phyloP scores from a whole-genome alignment of 2,113 vertebrate genomes.

The Lutjanus erythropterus region DNA sequence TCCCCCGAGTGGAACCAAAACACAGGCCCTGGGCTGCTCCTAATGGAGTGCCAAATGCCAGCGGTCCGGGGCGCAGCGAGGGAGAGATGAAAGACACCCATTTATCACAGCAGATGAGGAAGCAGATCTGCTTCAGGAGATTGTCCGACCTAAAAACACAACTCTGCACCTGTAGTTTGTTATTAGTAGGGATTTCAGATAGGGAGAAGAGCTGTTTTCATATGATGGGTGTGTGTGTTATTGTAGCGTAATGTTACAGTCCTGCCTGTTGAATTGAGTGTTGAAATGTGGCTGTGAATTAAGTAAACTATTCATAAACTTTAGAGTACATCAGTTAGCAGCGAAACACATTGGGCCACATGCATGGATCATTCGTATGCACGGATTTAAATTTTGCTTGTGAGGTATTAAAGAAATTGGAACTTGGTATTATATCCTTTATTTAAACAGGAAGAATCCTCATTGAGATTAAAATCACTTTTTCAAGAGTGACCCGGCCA shows the following conservation, averaged over 20 bases:
- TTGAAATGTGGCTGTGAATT: conserved; percentile 39
- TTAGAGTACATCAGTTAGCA: background rate
- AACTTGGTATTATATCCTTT: too few species aligned
- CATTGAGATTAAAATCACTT: too few species aligned
- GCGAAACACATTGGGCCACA: too few species aligned
- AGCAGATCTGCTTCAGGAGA: conserved; percentile 62
- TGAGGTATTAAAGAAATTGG: too few species aligned
- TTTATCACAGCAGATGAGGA: conserved; percentile 72
- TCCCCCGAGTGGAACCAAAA: conserved; percentile 64
- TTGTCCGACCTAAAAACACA: conserved; percentile 56
- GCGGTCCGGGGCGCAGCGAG: conserved; percentile 34
- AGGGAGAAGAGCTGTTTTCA: conserved; percentile 27
- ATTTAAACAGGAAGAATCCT: too few species aligned
- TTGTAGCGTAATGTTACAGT: conserved; percentile 43
- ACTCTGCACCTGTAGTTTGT: conserved; percentile 70
- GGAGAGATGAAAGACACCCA: conserved; percentile 70
- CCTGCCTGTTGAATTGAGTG: conserved; percentile 4
- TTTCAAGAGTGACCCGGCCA: too few species aligned
- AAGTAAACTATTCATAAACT: conserved; percentile 6
- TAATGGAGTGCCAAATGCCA: conserved; percentile 70
- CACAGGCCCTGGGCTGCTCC: conserved; percentile 45
- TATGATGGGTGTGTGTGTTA: conserved; percentile 23
- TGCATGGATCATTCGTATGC: too few species aligned
- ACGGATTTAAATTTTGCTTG: too few species aligned
- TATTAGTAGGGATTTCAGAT: conserved; percentile 60